Conservation (phyloP, 2,113 vertebrate species). For the Indicator maculatus region DNA sequence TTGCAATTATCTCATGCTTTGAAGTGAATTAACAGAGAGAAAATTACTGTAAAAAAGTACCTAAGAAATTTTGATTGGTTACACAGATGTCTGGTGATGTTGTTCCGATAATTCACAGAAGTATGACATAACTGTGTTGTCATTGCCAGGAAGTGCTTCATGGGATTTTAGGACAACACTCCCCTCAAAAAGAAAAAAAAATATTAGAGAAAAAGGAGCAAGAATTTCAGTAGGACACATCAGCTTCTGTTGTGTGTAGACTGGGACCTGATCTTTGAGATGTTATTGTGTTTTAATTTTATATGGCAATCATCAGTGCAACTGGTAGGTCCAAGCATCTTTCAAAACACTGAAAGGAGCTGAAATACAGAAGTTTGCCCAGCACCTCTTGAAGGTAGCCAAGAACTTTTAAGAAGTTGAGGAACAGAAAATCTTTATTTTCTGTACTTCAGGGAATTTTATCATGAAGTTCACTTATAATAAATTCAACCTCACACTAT, state of each 20-base stretch:
- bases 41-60: background rate
- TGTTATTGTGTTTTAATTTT: background rate
- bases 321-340: background rate
- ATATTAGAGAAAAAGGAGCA: background rate
- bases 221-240: background rate
- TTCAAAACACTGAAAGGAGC: background rate
- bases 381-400: background rate
- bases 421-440: background rate
- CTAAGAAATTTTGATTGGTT: background rate
- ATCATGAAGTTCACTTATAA: background rate
- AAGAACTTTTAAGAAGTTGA: background rate
- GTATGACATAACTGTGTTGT: background rate
- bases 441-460: background rate
- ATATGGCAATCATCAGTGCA: background rate
- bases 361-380: background rate
- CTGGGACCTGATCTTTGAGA: background rate
- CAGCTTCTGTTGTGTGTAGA: background rate
- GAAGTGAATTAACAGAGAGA: background rate
- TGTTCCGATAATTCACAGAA: background rate
- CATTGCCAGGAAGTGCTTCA: background rate
- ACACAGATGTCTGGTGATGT: background rate
- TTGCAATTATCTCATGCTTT: background rate
- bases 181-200: no score
- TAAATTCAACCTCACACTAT: slow-evolving; percentile 44
- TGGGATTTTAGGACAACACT: background rate